Evolutionary conservation across 1,140 invertebrate genomes (phyloP).

Genomic region (Marisa cornuarietis): DNA sequence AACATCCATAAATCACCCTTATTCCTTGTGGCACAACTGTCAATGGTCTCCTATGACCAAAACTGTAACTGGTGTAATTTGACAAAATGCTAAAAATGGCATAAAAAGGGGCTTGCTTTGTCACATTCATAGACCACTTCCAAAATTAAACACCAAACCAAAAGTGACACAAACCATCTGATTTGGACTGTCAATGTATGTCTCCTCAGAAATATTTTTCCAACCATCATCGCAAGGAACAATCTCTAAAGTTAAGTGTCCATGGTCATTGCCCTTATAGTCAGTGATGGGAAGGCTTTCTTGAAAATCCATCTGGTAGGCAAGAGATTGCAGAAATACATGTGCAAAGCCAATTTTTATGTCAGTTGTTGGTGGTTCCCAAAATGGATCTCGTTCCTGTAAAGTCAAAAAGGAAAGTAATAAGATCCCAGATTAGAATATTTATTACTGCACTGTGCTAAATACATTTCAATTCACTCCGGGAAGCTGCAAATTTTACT

Average conservation of each 20-base stretch:
- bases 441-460: too few relatives aligned
- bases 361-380: constrained; percentile 69
- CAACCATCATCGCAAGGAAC: constrained; percentile 47
- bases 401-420: too few relatives aligned
- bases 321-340: constrained; percentile 70
- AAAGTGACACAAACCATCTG: constrained; percentile 56
- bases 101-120: too few relatives aligned
- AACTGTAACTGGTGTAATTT: background rate
- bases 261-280: constrained; percentile 68
- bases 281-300: constrained; percentile 71
- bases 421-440: too few relatives aligned
- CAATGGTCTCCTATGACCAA: too few relatives aligned
- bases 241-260: constrained; percentile 47
- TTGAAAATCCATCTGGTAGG: constrained; percentile 71
- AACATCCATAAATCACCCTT: too few relatives aligned
- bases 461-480: too few relatives aligned
- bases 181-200: constrained; percentile 68
- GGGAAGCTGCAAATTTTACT: too few relatives aligned
- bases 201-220: constrained; percentile 63
- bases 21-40: too few relatives aligned
- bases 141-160: background rate
- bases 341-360: constrained; percentile 70
- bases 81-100: background rate
- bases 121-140: too few relatives aligned
- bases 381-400: constrained; percentile 74